phyloP scores from a whole-genome alignment of 2,888 invertebrate species.

The Synanthedon formicaeformis region DNA sequence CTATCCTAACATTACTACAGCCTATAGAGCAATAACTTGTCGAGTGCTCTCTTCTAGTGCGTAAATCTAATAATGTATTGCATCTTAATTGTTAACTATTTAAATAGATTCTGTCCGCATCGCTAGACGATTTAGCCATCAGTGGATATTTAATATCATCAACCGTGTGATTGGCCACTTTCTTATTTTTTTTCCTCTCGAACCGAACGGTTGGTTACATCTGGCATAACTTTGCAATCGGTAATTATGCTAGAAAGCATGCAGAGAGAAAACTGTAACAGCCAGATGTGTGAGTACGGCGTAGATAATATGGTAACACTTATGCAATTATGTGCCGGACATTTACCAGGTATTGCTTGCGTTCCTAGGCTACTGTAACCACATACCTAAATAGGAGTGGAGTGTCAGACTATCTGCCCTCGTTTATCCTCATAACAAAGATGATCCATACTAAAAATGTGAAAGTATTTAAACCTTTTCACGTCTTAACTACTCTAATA shows the following conservation, averaged over 20 bases:
- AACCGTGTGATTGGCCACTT: slow-evolving; percentile 11
- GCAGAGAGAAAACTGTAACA: slow-evolving; percentile 13
- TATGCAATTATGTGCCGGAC: not conserved
- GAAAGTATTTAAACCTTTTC: too few species aligned
- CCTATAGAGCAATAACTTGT: too few species aligned
- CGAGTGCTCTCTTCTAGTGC: too few species aligned
- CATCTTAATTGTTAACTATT: not conserved
- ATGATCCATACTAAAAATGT: too few species aligned
- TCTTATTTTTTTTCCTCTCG: slow-evolving; percentile 11
- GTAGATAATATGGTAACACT: not conserved
- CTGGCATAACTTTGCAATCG: slow-evolving; percentile 4
- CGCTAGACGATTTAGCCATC: not conserved
- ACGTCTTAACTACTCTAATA: too few species aligned
- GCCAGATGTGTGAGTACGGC: slow-evolving; percentile 2
- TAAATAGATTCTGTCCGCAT: not conserved
- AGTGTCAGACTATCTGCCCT: too few species aligned
- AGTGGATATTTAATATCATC: slow-evolving; percentile 3
- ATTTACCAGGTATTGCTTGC: too few species aligned
- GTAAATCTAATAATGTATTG: too few species aligned
- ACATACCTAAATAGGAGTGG: too few species aligned
- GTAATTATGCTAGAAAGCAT: slow-evolving; percentile 19
- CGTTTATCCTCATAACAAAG: too few species aligned
- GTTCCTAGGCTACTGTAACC: too few species aligned
- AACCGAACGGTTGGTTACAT: slow-evolving; percentile 10
- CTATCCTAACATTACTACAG: too few species aligned